Evolutionary conservation across 2,113 vertebrate species (phyloP), one percentile per base, ranked within the genome.

Genomic region (Corapipo altera): DNA sequence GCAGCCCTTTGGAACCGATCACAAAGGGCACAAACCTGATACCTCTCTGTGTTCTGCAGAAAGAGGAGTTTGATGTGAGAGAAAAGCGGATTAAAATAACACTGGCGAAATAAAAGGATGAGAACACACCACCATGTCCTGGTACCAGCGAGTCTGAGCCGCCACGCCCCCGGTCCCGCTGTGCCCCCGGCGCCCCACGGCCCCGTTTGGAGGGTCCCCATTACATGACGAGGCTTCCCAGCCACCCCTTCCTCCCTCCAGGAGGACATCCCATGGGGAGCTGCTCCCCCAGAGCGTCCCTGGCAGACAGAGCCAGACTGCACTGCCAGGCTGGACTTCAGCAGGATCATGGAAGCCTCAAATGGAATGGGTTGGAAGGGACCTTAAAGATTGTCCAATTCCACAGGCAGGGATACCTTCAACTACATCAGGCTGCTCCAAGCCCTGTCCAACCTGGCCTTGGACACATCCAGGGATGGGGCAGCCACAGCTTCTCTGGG

Each of bases 61-160:
- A 55, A 72, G 67, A 66, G 39, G 73, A 51, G 94, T 72, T 89
- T 94, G 92, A 88, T 85, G 93, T 72, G 48, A 78, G 81, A 78
- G 92, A 94, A 91, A 89, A 84, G 80, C 54, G 24, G 95, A 93
- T 86, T 76, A 88, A 96, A 95, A 92, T 83, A 92, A 89, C 72
- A 30, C n/a, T 1, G 58, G 59, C 8, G 9, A 39, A 43, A 62
- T 89, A 82, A 51, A 69, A 75, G 57, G 46, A 80, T 76, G 49
- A 82, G 80, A 73, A 69, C 3, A 11, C 5, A 15, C 19, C 62
- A 3, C 32, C 4, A 15, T 0, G 33, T 24, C 75, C 59, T 2
- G 69, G 84, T 7, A 62, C 32, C 69, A 11, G 80, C 8, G 55
- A 61, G 74, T 1, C 7, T 2, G 89, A 73, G 27, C 15, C 15